Percentiles rank a stretch among this genome's conserved stretches.
phyloP scores from a whole-genome alignment of 2,888 invertebrate genomes.

The Syritta pipiens region DNA sequence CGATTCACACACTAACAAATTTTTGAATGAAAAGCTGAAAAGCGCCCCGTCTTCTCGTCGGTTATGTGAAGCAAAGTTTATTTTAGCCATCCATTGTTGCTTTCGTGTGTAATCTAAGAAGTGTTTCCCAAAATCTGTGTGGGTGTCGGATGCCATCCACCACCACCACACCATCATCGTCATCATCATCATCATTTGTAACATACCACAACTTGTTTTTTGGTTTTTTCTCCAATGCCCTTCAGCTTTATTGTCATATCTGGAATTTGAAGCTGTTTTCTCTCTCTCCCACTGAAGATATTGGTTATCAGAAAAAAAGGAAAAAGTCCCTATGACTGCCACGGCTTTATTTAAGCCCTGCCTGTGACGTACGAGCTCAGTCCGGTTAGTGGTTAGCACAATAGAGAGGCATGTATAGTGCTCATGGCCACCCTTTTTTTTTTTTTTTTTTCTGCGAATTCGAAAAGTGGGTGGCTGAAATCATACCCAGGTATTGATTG shows the following conservation, averaged over 20 bases:
- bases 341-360: too few species aligned
- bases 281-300: background rate
- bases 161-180: too few species aligned
- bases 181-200: constrained; percentile 13
- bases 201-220: constrained; percentile 9
- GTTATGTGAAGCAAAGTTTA: constrained; percentile 34
- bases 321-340: too few species aligned
- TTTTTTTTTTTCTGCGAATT: too few species aligned
- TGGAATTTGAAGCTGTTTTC: background rate
- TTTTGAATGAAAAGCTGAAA: constrained; percentile 52
- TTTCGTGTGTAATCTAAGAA: constrained; percentile 3
- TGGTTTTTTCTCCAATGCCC: background rate
- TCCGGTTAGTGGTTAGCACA: too few species aligned
- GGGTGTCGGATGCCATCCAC: constrained; percentile 15
- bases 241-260: background rate
- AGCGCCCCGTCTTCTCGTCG: constrained; percentile 13
- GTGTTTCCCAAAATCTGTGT: constrained; percentile 6
- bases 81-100: constrained; percentile 8
- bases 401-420: too few species aligned
- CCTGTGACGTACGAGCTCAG: too few species aligned
- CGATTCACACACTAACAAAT: constrained; percentile 22
- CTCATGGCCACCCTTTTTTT: too few species aligned
- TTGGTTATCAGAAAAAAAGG: too few species aligned
- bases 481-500: too few species aligned
- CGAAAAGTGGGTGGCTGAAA: too few species aligned